A percentile compares a stretch with the other conserved stretches of the same genome.
Conservation (phyloP, 1,140 invertebrate species). For the Lasaia peninsularis region DNA sequence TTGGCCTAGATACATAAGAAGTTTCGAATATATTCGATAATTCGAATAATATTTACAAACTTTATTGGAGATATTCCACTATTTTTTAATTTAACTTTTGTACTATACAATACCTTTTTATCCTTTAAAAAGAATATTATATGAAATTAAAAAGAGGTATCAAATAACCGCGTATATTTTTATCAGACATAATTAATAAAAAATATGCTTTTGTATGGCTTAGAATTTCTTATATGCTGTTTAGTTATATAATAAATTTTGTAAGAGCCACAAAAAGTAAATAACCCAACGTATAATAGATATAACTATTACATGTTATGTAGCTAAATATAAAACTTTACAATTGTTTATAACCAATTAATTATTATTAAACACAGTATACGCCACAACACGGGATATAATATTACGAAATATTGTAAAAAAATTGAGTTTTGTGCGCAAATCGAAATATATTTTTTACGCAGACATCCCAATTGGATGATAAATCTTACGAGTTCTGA, state of each 20-base stretch:
- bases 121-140: no score
- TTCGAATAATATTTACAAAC: no score
- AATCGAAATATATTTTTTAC: background rate
- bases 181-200: no score
- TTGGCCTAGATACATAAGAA: no score
- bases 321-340: conserved; percentile 6
- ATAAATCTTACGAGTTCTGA: background rate
- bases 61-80: no score
- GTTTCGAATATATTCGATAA: no score
- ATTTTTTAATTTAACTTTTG: no score
- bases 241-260: background rate
- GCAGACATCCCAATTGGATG: background rate
- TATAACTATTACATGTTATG: background rate
- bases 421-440: conserved; percentile 11
- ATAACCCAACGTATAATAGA: background rate
- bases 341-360: background rate
- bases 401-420: background rate
- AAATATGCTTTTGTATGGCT: no score
- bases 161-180: no score
- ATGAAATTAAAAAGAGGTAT: no score
- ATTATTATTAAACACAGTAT: background rate
- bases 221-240: background rate
- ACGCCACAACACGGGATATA: background rate
- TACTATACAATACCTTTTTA: no score
- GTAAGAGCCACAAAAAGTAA: background rate